Conservation (phyloP, 2,113 vertebrate species). For the Neogobius melanostomus region DNA sequence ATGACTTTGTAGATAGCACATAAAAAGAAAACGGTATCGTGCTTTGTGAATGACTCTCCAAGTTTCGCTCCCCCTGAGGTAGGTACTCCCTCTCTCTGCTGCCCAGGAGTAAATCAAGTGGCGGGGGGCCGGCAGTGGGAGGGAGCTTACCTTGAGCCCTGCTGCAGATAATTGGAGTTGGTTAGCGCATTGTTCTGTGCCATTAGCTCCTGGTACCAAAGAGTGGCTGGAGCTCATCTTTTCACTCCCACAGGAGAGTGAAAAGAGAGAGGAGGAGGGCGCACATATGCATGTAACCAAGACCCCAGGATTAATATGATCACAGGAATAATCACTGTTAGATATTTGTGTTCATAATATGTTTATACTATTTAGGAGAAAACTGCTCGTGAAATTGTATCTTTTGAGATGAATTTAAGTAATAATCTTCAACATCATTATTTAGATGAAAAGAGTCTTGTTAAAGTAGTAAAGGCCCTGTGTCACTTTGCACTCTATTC, state of each 20-base stretch:
- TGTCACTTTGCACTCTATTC: no score
- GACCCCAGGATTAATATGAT: no score
- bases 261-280: not conserved
- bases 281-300: no score
- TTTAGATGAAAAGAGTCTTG: no score
- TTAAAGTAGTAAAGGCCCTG: no score
- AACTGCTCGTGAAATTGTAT: no score
- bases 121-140: constrained; percentile 49
- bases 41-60: constrained; percentile 65
- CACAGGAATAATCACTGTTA: no score
- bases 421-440: no score
- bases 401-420: no score
- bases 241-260: constrained; percentile 49
- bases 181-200: constrained; percentile 76
- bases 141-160: constrained; percentile 74
- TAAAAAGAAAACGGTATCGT: constrained; percentile 50
- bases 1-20: constrained; percentile 60
- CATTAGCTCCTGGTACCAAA: constrained; percentile 75
- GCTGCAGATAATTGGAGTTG: constrained; percentile 78
- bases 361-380: no score
- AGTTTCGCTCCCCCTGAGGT: constrained; percentile 45
- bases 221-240: constrained; percentile 66
- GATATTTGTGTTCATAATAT: no score
- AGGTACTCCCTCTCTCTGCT: constrained; percentile 62
- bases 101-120: constrained; percentile 71